Conservation (phyloP, 92 coral and sea anemone species). For the Pocillopora grandis region DNA sequence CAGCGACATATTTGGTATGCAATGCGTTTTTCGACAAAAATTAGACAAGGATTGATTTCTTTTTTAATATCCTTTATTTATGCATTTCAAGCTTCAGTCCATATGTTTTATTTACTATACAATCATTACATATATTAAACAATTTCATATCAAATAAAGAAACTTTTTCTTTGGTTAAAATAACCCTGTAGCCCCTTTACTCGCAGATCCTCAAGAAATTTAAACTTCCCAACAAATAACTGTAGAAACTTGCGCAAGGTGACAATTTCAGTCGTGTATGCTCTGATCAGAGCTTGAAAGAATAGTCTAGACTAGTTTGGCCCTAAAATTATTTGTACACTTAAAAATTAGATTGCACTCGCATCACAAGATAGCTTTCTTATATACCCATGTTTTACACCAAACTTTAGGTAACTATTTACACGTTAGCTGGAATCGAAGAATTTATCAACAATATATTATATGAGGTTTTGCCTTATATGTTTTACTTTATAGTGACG, state of each 20-base stretch:
- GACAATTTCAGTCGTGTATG: too few relatives aligned
- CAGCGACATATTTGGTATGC: background rate
- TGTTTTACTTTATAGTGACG: background rate
- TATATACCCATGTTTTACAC: background rate
- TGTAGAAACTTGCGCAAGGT: too few relatives aligned
- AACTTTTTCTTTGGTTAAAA: background rate
- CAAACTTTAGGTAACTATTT: background rate
- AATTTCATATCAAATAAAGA: background rate
- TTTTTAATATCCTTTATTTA: background rate
- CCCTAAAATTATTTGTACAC: too few relatives aligned
- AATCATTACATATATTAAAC: constrained; percentile 17
- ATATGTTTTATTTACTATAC: background rate
- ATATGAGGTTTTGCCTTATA: background rate
- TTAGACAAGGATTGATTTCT: background rate
- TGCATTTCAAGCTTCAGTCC: background rate
- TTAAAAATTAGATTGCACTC: too few relatives aligned
- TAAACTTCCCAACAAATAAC: too few relatives aligned
- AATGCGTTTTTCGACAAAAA: background rate
- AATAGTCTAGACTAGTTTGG: too few relatives aligned
- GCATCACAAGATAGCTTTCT: background rate
- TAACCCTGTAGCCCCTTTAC: background rate
- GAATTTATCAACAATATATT: background rate
- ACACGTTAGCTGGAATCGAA: background rate
- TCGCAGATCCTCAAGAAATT: background rate
- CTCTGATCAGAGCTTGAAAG: too few relatives aligned